Percentiles rank a stretch among this genome's conserved stretches.
Conservation (phyloP, 2,888 invertebrate species). For the Phoenoteleia sp. region DNA sequence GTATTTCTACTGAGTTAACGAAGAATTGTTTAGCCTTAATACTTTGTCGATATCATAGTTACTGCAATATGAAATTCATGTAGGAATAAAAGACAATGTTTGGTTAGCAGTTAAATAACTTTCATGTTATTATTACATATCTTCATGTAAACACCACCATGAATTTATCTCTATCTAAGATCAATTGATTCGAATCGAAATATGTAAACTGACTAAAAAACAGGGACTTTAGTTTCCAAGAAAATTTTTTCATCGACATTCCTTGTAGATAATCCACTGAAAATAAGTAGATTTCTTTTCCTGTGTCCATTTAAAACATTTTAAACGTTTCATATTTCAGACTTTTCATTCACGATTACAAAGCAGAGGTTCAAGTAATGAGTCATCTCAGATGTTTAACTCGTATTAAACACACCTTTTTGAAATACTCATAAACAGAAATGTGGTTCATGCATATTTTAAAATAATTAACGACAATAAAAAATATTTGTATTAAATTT, state of each 20-base stretch:
- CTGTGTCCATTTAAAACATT: constrained; percentile 22
- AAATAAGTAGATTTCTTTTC: constrained; percentile 24
- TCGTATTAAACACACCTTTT: background rate
- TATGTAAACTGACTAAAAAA: background rate
- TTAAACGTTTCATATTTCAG: constrained; percentile 33
- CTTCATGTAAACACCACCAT: too few species aligned
- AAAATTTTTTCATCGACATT: constrained; percentile 4
- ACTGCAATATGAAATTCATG: too few species aligned
- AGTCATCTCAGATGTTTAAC: background rate
- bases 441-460: background rate
- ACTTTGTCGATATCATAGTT: too few species aligned
- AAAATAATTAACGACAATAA: too few species aligned
- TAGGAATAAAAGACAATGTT: too few species aligned
- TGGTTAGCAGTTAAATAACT: too few species aligned
- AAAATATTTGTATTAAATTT: too few species aligned
- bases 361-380: constrained; percentile 38
- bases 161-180: too few species aligned
- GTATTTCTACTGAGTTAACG: too few species aligned
- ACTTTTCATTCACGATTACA: background rate
- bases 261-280: constrained; percentile 23
- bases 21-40: too few species aligned
- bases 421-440: constrained; percentile 5
- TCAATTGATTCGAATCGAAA: too few species aligned
- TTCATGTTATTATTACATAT: too few species aligned
- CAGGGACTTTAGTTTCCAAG: background rate